phyloP scores from a whole-genome alignment of 1,140 invertebrate species.

The Zophobas atratus region DNA sequence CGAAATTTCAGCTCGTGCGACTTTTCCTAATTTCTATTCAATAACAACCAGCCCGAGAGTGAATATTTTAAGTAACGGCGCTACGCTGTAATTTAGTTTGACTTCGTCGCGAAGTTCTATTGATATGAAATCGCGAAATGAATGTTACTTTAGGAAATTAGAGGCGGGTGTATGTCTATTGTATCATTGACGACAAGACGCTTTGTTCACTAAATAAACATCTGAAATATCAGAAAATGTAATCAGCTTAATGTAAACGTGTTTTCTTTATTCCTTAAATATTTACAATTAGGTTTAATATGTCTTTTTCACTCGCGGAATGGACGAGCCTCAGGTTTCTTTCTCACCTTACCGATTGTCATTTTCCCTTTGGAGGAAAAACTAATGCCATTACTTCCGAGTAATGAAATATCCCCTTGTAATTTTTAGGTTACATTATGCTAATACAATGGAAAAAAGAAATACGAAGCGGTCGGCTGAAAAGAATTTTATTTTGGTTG shows the following conservation, averaged over 20 bases:
- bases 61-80: constrained; percentile 33
- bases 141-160: constrained; percentile 34
- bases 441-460: constrained; percentile 5
- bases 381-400: constrained; percentile 20
- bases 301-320: not conserved
- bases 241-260: constrained; percentile 35
- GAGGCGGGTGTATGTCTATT: constrained; percentile 7
- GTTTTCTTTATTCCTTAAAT: constrained; percentile 8
- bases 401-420: constrained; percentile 23
- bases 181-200: constrained; percentile 3
- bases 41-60: constrained; percentile 2
- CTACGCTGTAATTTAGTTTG: constrained; percentile 4
- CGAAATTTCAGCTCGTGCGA: constrained; percentile 8
- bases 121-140: constrained; percentile 17
- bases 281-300: not conserved
- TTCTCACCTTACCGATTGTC: constrained; percentile 5
- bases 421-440: constrained; percentile 33
- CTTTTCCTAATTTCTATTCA: constrained; percentile 41
- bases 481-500: constrained; percentile 21
- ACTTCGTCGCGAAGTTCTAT: not conserved
- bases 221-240: constrained; percentile 24
- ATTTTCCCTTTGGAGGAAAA: not conserved
- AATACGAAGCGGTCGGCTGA: constrained; percentile 2
- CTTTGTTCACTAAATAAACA: constrained; percentile 15
- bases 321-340: not conserved